Conservation (phyloP, 2,888 invertebrate genomes). For the Vandiemenella viatica region DNA sequence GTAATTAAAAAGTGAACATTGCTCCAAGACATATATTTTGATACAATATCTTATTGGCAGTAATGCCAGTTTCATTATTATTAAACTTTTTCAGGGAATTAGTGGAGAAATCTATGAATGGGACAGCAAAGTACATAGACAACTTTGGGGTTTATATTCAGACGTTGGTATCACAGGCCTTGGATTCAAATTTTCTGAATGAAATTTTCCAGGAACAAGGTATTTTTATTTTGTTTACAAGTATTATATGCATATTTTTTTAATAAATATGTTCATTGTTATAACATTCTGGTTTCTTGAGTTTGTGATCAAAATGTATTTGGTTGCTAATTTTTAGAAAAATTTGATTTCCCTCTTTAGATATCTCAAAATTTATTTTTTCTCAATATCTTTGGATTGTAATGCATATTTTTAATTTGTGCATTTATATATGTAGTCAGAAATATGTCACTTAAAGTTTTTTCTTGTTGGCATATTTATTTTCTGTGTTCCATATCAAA, state of each 20-base stretch:
- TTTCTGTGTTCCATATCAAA: no score
- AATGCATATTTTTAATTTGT: no score
- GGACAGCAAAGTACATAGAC: constrained; percentile 63
- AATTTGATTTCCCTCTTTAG: constrained; percentile 3
- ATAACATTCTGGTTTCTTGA: constrained; percentile 3
- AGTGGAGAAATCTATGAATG: constrained; percentile 59
- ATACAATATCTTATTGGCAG: no score
- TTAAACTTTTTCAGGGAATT: constrained; percentile 38
- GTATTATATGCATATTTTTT: not conserved
- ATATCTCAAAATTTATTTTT: no score
- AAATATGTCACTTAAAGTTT: not conserved
- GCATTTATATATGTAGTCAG: no score
- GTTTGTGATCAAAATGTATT: no score
- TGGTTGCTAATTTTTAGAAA: not conserved
- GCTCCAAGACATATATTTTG: no score
- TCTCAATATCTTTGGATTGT: no score
- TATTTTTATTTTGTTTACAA: no score
- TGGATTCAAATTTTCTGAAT: constrained; percentile 75
- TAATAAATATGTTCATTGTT: not conserved
- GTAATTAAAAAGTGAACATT: no score
- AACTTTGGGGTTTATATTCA: constrained; percentile 86
- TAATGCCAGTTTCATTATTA: no score
- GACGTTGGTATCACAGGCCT: constrained; percentile 75
- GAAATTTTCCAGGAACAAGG: constrained; percentile 86
- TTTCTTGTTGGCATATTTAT: not conserved